Base-by-base conservation (phyloP, 2,113 vertebrate species). In the Eolophus roseicapilla region DNA sequence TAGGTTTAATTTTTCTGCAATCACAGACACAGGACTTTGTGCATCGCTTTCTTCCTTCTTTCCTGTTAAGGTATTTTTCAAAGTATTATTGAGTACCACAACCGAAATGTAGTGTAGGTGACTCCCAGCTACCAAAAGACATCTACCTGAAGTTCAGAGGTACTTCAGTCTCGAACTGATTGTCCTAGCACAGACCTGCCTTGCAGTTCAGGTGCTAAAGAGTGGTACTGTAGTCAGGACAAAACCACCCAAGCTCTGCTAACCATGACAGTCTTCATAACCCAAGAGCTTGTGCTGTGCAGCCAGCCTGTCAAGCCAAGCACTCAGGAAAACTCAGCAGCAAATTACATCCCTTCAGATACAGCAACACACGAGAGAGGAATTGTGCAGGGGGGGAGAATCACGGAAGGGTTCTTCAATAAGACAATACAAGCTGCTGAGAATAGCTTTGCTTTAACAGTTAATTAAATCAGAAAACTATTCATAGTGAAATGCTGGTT, bases 221-320 rank as follows among this genome's bases (percentile, higher is more conserved):
- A 69, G 8, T 2, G 18, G 17, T 25, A 33, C 29, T 0, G 1
- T 1, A 29, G 15, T 3, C 37, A 28, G 41, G 35, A 47, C 19
- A 43, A 37, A 81, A 43, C 8, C 23, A 12, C 4, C 21, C 60
- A 29, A 29, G 11, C 29, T 39, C 41, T 44, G 12, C 46, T 23
- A 10, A 0, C 9, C 35, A 49, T 50, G 43, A 9, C 17, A 33
- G 23, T 25, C 49, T 41, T 16, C 10, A 6, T 5, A n/a, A 27
- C 18, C 39, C 53, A 24, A n/a, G 25, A 3, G 7, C 41, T 21
- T 20, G 6, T 8, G 18, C 52, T 43, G 60, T 9, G 44, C 39
- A 47, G 33, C 17, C 77, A 86, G 63, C 37, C 35, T 41, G 41
- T 3, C 2, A 1, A 84, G 78, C 59, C 68, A 85, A 80, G 52